Evolutionary conservation across 2,113 vertebrate species (phyloP).

Genomic region (Eptatretus burgeri): DNA sequence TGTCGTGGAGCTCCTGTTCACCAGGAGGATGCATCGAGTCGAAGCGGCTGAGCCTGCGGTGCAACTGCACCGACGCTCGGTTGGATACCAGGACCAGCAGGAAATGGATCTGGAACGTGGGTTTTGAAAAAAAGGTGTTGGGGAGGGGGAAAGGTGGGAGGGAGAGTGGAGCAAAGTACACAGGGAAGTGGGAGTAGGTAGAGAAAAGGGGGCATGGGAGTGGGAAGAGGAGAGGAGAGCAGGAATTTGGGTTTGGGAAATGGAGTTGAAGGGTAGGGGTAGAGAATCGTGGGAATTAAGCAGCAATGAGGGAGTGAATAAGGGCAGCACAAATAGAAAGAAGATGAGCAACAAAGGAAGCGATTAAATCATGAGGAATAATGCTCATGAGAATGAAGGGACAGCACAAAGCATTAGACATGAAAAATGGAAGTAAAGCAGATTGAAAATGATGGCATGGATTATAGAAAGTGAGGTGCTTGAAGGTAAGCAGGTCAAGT

Average conservation of each 20-base stretch:
- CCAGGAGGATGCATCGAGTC: constrained; percentile 99
- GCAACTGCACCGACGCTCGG: constrained; percentile 96
- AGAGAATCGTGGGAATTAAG: too few species aligned
- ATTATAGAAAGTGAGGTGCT: too few species aligned
- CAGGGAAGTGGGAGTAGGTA: not conserved
- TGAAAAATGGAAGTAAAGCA: too few species aligned
- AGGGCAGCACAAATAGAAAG: too few species aligned
- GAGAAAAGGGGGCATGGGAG: not conserved
- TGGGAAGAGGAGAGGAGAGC: not conserved
- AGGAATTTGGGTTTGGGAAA: not conserved
- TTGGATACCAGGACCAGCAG: constrained; percentile 96
- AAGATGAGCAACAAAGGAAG: too few species aligned
- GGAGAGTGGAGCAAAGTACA: not conserved
- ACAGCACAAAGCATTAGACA: too few species aligned
- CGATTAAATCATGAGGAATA: too few species aligned
- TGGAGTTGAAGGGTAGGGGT: not conserved
- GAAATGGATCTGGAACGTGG: constrained; percentile 51
- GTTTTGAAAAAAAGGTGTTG: not conserved
- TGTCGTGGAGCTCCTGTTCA: constrained; percentile 93
- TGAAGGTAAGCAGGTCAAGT: too few species aligned
- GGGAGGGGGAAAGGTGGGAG: not conserved
- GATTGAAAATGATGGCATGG: too few species aligned
- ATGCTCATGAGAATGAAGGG: too few species aligned
- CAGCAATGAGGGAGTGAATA: too few species aligned
- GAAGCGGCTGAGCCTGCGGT: constrained; percentile 93